phyloP scores from a whole-genome alignment of 2,888 invertebrate genomes.

The Lasioglossum leucozonium region DNA sequence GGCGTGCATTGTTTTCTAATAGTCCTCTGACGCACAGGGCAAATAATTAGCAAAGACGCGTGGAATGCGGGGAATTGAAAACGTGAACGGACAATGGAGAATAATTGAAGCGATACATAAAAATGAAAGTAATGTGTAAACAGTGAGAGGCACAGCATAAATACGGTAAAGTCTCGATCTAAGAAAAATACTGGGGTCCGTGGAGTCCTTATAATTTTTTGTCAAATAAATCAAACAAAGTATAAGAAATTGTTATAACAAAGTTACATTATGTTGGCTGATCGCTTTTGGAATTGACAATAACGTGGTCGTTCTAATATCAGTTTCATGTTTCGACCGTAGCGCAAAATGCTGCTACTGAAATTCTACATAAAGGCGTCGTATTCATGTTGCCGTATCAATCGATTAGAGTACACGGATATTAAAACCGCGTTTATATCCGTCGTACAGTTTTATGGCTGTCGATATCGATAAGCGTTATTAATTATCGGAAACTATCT shows the following conservation, averaged over 20 bases:
- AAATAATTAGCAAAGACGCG: neutral
- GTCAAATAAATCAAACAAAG: too few relatives aligned
- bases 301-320: neutral
- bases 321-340: neutral
- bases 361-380: slow-evolving; percentile 14
- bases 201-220: too few relatives aligned
- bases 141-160: too few relatives aligned
- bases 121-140: neutral
- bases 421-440: slow-evolving; percentile 43
- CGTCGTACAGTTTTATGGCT: slow-evolving; percentile 40
- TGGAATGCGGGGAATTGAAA: too few relatives aligned
- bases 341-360: slow-evolving; percentile 1
- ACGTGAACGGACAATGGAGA: neutral
- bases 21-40: neutral
- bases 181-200: too few relatives aligned
- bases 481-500: slow-evolving; percentile 59
- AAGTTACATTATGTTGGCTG: neutral
- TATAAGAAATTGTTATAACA: too few relatives aligned
- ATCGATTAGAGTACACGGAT: slow-evolving; percentile 42
- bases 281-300: neutral
- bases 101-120: neutral
- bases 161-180: too few relatives aligned
- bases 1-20: neutral
- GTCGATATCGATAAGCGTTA: slow-evolving; percentile 54
- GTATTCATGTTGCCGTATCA: slow-evolving; percentile 27